phyloP scores from a whole-genome alignment of 2,797 vertebrate species.

The Acrossocheilus fasciatus region DNA sequence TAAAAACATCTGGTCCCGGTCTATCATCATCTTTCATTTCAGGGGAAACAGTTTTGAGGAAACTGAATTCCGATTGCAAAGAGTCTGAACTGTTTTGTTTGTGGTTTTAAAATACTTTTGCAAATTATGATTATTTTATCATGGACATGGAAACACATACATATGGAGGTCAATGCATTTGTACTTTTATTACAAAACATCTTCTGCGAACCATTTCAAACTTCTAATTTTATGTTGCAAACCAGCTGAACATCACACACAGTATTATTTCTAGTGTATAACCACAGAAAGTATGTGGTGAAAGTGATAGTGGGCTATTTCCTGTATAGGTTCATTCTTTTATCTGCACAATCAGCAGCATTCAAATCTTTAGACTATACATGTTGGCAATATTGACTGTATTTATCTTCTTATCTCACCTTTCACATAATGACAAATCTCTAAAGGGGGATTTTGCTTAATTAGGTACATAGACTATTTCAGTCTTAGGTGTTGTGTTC shows the following conservation, averaged over 20 bases:
- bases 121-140: neutral
- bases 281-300: neutral
- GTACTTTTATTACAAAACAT: neutral
- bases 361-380: neutral
- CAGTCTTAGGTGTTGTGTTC: neutral
- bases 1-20: neutral
- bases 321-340: neutral
- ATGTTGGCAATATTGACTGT: neutral
- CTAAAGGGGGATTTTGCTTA: neutral
- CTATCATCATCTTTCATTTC: neutral
- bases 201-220: neutral
- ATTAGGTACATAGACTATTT: neutral
- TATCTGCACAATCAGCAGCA: neutral
- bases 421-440: neutral
- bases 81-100: neutral
- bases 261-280: neutral
- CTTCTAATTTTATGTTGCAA: neutral
- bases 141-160: neutral
- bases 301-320: constrained; percentile 18
- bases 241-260: neutral
- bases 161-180: neutral
- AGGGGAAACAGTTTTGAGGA: neutral
- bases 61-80: neutral
- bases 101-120: neutral
- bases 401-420: neutral